Evolutionary conservation across 2,888 invertebrate genomes (phyloP).

Genomic region (Hydroisotoma schaefferi): DNA sequence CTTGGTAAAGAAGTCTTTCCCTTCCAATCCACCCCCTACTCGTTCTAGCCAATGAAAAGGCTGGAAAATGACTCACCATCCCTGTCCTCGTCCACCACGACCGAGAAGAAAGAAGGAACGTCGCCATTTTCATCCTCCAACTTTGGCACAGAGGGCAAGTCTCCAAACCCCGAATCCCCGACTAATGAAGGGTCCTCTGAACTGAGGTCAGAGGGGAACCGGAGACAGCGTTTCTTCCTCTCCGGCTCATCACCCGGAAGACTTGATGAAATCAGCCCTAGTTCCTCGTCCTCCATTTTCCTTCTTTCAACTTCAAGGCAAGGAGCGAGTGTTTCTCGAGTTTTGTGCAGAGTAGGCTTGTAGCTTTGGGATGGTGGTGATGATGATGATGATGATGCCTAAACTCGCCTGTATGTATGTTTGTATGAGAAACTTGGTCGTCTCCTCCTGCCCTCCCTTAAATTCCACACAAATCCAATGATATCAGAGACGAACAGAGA

Average conservation of each 20-base stretch:
- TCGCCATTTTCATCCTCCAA: slow-evolving; percentile 43
- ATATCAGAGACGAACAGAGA: too few species aligned
- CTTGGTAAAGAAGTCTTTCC: slow-evolving; percentile 28
- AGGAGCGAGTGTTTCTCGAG: too few species aligned
- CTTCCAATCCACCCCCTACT: slow-evolving; percentile 7
- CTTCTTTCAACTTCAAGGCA: too few species aligned
- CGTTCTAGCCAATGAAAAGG: slow-evolving; percentile 23
- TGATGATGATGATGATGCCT: too few species aligned
- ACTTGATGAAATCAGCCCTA: neutral
- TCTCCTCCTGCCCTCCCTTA: too few species aligned
- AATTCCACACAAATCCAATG: too few species aligned
- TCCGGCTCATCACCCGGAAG: slow-evolving; percentile 43
- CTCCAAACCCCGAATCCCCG: slow-evolving; percentile 45
- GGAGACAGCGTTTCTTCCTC: slow-evolving; percentile 45
- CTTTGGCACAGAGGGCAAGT: slow-evolving; percentile 40
- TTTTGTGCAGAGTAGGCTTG: too few species aligned
- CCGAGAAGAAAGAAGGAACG: neutral
- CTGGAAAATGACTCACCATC: slow-evolving; percentile 34
- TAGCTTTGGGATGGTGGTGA: slow-evolving; percentile 1
- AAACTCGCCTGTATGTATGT: too few species aligned
- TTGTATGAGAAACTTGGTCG: too few species aligned
- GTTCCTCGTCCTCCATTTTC: slow-evolving; percentile 1
- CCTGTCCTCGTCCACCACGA: too few species aligned
- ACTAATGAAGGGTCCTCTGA: slow-evolving; percentile 42
- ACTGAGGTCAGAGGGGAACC: slow-evolving; percentile 43